A percentile compares a stretch with the other conserved stretches of the same genome.
phyloP scores from a whole-genome alignment of 2,888 invertebrate species.

The Agonopterix arenella region DNA sequence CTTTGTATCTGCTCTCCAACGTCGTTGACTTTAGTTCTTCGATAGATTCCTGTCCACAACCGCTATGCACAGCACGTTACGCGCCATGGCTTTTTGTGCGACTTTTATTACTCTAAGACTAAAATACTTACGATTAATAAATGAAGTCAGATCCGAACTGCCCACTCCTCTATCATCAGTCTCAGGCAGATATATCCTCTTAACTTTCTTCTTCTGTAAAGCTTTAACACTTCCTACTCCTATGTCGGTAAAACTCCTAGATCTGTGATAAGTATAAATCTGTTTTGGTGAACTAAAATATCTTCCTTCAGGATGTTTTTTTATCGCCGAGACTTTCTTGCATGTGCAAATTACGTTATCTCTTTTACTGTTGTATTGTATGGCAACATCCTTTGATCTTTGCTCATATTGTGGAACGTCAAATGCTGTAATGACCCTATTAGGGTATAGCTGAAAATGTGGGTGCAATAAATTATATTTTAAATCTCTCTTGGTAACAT shows the following conservation, averaged over 20 bases:
- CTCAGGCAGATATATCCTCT: conserved; percentile 45
- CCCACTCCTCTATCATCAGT: conserved; percentile 47
- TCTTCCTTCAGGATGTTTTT: conserved; percentile 17
- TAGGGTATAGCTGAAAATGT: conserved; percentile 13
- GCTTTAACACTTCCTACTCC: conserved; percentile 45
- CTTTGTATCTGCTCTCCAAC: too few relatives aligned
- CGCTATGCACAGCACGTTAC: too few relatives aligned
- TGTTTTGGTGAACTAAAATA: conserved; percentile 29
- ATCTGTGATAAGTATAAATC: conserved; percentile 27
- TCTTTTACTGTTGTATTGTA: conserved; percentile 35
- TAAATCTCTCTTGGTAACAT: conserved; percentile 31
- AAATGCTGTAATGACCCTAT: conserved; percentile 11
- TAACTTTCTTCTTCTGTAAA: conserved; percentile 36
- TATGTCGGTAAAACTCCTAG: conserved; percentile 35
- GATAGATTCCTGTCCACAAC: too few relatives aligned
- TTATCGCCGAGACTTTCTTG: conserved; percentile 17
- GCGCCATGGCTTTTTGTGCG: too few relatives aligned
- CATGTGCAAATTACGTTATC: conserved; percentile 31
- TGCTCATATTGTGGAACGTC: conserved; percentile 4
- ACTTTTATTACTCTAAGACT: too few relatives aligned
- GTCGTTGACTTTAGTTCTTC: too few relatives aligned
- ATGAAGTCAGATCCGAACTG: conserved; percentile 29
- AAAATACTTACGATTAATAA: conserved; percentile 29
- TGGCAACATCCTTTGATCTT: conserved; percentile 24
- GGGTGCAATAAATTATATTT: conserved; percentile 12